Base-by-base conservation (phyloP, 1,140 invertebrate genomes). In the Megalopta genalis region DNA sequence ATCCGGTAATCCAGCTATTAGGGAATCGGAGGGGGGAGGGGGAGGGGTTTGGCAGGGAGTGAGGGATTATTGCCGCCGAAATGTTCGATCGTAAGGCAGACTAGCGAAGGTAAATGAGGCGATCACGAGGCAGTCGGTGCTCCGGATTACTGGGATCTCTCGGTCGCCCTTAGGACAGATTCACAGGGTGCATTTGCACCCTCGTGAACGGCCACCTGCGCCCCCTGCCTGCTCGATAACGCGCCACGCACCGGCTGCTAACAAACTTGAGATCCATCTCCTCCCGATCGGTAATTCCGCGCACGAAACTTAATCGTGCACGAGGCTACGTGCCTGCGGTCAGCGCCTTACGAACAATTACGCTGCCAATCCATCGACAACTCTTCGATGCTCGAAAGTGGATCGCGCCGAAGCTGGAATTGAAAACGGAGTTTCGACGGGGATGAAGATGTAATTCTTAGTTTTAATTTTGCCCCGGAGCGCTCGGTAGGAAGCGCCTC, bases 121-220 rank as follows among this genome's bases (percentile, higher is more conserved):
- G 75, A 62, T 77, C 42, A 52, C 49, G 27, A 39, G 42, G 7
- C 14, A 52, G 39, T 63, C 59, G 42, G 52, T n/a, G 16, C 2
- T 12, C 12, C 18, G 25, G 59, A 71, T 77, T 77, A 71, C 23
- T 27, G 18, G 42, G 27, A 5, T n/a, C 57, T 27, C 21, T 71
- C 23, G 46, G 1, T 59, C 42, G 37, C 23, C 57, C 18, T 70
- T 70, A 8, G 42, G 75, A 62, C 25, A 12, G 16, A 7, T 71
- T 71, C 59, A 10, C 37, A 32, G 23, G 37, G 18, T 60, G 67
- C 42, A 71, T 54, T 77, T 63, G 27, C 42, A 23, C 32, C 46
- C 27, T 6, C 27, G 57, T 18, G 59, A 71, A 39, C 46, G 59
- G 32, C 63, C 75, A 77, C 75, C 57, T 71, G 75, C 6, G 67